Evolutionary conservation across 92 coral and sea anemone species (phyloP), one percentile per base, ranked within the genome.

Genomic region (Zoanthus gigantus): DNA sequence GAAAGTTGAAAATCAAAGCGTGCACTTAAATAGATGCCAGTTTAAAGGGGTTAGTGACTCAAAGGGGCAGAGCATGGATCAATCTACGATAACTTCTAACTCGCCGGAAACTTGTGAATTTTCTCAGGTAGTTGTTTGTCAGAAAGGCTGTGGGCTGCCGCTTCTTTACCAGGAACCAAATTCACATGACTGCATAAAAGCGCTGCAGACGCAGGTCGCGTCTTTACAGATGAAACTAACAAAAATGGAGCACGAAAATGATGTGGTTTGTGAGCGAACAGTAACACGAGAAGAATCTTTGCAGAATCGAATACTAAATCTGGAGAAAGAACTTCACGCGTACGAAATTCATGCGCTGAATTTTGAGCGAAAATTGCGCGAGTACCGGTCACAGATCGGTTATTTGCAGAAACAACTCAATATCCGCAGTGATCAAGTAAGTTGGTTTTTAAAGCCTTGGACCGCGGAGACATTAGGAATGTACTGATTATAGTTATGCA

Each of bases 111-210:
- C 92, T 73, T 87, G 89, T 79, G 93, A 87, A 83, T 86, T 89
- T 80, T 87, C 92, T 76, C 95, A 96, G 93, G 99, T 93, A 74
- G 94, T 94, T 63, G 97, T 97, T 34, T 97, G 99, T 83, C 95
- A 92, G 81, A 97, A 94, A 87, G 99, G 99, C 86, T 97, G 99
- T 87, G 99, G 98, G 15, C 83, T 97, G 46, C 99, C 99, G 28
- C 88, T 97, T 42, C 90, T 97, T 68, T 88, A 78, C 54, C 96
- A 95, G 88, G 96, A 93, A 73, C 84, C 94, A 10, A 71, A 86
- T n/a, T 85, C 93, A 79, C 99, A 97, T 79, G 92, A 97, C 85
- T 97, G 99, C 93, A 91, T 94, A 5, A 96, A 95, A 75, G 95
- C 99, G 52, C 87, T 97, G 54, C 97, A 93, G 86, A 89, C 98